phyloP scores from a whole-genome alignment of 2,797 vertebrate genomes.

The Gallinago solitaria region DNA sequence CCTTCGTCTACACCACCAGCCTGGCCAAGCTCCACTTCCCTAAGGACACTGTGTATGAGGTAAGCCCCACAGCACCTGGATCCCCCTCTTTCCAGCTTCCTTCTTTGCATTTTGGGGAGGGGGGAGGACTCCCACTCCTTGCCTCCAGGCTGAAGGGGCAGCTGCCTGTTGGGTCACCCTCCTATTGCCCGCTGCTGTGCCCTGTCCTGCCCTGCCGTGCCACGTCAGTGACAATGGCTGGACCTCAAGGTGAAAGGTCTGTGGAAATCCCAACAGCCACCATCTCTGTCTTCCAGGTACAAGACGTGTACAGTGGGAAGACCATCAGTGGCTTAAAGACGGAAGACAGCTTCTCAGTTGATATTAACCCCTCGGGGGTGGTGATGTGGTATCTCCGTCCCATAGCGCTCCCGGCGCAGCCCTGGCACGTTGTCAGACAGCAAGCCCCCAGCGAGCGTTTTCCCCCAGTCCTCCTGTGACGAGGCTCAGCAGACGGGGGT shows the following conservation, averaged over 20 bases:
- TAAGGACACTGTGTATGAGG: conserved; percentile 62
- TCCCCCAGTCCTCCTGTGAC: neutral
- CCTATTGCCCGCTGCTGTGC: neutral
- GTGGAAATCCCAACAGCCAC: neutral
- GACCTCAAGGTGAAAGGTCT: neutral
- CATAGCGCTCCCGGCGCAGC: neutral
- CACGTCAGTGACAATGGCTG: neutral
- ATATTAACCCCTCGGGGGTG: conserved; percentile 90
- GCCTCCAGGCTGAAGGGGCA: neutral
- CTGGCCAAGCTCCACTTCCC: conserved; percentile 83
- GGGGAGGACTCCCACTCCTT: neutral
- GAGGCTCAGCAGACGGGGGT: neutral
- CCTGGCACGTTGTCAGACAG: neutral
- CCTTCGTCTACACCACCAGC: conserved; percentile 84
- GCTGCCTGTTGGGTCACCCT: accelerated
- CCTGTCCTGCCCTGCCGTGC: accelerated
- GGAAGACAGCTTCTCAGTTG: conserved; percentile 82
- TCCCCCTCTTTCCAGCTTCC: neutral
- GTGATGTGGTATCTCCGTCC: conserved; percentile 92
- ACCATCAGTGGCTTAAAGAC: conserved; percentile 70
- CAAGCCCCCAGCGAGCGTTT: accelerated
- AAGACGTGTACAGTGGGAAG: conserved; percentile 80
- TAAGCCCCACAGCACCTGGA: conserved; percentile 14
- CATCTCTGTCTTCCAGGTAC: conserved; percentile 74
- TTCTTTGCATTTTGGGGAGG: neutral